phyloP scores from a whole-genome alignment of 53 echinoderm and acorn worm genomes.

The Paracentrotus lividus region DNA sequence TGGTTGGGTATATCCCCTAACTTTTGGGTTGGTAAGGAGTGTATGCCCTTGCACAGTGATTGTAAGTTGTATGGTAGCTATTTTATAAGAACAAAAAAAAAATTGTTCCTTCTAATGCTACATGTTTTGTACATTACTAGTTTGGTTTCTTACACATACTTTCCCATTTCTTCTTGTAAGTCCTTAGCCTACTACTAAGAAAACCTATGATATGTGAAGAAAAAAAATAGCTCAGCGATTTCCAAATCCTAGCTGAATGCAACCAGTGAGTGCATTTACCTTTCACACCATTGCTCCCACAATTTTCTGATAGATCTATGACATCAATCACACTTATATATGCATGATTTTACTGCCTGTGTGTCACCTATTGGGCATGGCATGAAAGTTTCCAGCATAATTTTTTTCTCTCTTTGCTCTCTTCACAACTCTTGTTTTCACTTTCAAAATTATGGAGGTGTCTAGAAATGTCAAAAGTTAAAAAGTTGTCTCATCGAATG shows the following conservation, averaged over 20 bases:
- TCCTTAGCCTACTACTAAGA: too few relatives aligned
- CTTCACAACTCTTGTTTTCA: neutral
- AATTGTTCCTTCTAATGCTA: too few relatives aligned
- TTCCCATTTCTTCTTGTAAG: too few relatives aligned
- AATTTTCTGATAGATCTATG: neutral
- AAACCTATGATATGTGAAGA: too few relatives aligned
- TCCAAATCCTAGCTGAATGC: too few relatives aligned
- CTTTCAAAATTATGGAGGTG: neutral
- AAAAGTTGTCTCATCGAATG: neutral
- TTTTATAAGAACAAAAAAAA: too few relatives aligned
- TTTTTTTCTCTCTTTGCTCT: neutral
- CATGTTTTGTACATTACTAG: too few relatives aligned
- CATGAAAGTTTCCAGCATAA: neutral
- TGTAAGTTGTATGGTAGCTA: neutral
- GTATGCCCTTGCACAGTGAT: too few relatives aligned
- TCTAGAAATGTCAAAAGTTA: neutral
- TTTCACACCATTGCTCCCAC: neutral
- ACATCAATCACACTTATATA: conserved; percentile 45
- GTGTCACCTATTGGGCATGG: neutral
- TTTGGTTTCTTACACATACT: too few relatives aligned
- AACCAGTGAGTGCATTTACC: neutral
- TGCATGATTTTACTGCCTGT: neutral
- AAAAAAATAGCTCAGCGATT: too few relatives aligned
- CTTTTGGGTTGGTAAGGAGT: neutral
- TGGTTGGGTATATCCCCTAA: neutral